Evolutionary conservation across 1,140 invertebrate genomes (phyloP), one percentile per base, ranked within the genome.

Genomic region (Tribolium castaneum): DNA sequence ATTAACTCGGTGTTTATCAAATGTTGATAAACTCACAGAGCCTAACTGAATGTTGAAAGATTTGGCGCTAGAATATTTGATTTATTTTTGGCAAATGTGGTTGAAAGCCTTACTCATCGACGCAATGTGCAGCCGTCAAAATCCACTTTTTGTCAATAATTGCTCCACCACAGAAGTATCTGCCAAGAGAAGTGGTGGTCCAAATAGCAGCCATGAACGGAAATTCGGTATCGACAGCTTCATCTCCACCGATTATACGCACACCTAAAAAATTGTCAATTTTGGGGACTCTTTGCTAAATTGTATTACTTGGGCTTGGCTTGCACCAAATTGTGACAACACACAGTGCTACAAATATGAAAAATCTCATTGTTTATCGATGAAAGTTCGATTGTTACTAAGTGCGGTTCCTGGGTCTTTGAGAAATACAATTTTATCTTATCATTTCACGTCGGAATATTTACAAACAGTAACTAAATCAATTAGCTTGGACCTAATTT

Each of bases 111-210:
- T 66, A 66, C 59, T 35, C 30, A 12, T 35, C 7, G 10, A 66
- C 59, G 12, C 59, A 66, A 35, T 66, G 30, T 12, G n/a, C 59
- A 66, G 59, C 59, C 12, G 59, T 66, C 12, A 66, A 66, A 66
- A 66, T 66, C 59, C 59, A 66, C 45, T 35, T 10, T 35, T 30
- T 66, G 12, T 66, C 25, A 9, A 66, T 66, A 30, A 66, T 12
- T 12, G 59, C 59, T 12, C 59, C 59, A 12, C 59, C 59, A 35
- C 59, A 66, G n/a, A 66, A 66, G 30, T 66, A 66, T 66, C 59
- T 66, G 1, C 59, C 59, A 34, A 35, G 7, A 35, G 9, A 10
- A 13, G 59, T 66, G 7, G 59, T 66, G 1, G 25, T 66, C 9
- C 14, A 66, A 35, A 66, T 66, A 1, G 59, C 25, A 1, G 30